phyloP scores from a whole-genome alignment of 2,888 invertebrate species.

The Odontocerum albicorne region DNA sequence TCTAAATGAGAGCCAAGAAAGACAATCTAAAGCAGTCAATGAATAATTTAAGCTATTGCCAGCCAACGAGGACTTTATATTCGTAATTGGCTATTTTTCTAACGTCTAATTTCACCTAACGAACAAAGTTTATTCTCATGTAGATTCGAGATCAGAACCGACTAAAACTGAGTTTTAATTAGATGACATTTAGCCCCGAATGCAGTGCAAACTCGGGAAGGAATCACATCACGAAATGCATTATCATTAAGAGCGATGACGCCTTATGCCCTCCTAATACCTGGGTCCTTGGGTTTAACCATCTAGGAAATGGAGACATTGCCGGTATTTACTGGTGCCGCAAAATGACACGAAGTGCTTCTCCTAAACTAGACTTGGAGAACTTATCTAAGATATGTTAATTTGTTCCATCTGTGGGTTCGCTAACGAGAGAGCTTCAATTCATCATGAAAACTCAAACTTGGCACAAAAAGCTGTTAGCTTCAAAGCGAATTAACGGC shows the following conservation, averaged over 20 bases:
- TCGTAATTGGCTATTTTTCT: conserved; percentile 34
- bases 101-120: conserved; percentile 33
- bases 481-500: background rate
- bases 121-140: conserved; percentile 28
- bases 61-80: conserved; percentile 9
- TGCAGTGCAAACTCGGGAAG: conserved; percentile 10
- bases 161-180: conserved; percentile 32
- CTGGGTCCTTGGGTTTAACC: conserved; percentile 10
- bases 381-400: conserved; percentile 14
- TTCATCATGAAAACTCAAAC: conserved; percentile 4
- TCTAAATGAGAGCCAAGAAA: conserved; percentile 15
- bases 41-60: conserved; percentile 25
- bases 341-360: conserved; percentile 15
- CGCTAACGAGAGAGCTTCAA: background rate
- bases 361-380: conserved; percentile 9
- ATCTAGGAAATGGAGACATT: conserved; percentile 27
- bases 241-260: conserved; percentile 30
- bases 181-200: conserved; percentile 36
- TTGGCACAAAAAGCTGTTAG: background rate
- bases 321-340: conserved; percentile 10
- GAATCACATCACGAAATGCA: conserved; percentile 34
- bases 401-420: conserved; percentile 11
- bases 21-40: conserved; percentile 20
- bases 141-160: conserved; percentile 27
- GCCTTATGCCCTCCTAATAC: conserved; percentile 29